These are phyloP conservation scores for Heliconius aoede DNA, from an alignment of 2,888 invertebrate genomes.

Conservation along the genomic window DNA sequence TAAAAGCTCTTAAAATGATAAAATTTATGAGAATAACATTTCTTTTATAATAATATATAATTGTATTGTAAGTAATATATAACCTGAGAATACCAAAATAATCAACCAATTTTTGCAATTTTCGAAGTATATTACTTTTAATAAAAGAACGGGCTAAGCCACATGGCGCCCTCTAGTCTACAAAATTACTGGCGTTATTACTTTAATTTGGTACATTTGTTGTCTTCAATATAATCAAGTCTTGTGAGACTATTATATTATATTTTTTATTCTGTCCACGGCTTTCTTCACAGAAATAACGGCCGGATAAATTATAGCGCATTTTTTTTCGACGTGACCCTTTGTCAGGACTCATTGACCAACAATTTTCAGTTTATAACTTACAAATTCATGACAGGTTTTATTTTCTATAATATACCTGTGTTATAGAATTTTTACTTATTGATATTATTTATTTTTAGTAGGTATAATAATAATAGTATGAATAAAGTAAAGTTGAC, in stretches of 20 bases:
- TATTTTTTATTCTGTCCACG: slow-evolving; percentile 25
- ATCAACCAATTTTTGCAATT: too few species aligned
- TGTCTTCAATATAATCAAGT: slow-evolving; percentile 2
- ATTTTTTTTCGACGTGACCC: slow-evolving; percentile 29
- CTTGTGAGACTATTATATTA: neutral
- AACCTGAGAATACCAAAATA: too few species aligned
- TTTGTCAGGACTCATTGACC: slow-evolving; percentile 24
- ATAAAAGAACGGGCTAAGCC: too few species aligned
- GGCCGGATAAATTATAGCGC: slow-evolving; percentile 15
- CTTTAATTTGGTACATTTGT: too few species aligned
- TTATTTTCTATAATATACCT: neutral
- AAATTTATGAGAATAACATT: neutral
- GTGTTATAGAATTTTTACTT: neutral
- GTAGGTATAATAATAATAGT: neutral
- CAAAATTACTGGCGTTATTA: too few species aligned
- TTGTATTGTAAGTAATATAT: too few species aligned
- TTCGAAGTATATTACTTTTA: too few species aligned
- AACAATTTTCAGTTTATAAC: slow-evolving; percentile 10
- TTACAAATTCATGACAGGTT: neutral
- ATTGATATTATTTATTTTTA: neutral
- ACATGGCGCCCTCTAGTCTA: neutral
- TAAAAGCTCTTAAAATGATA: neutral
- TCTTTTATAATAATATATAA: too few species aligned
- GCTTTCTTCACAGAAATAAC: slow-evolving; percentile 24
- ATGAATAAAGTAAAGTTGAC: too few species aligned